phyloP scores from a whole-genome alignment of 2,888 invertebrate species.

The Latrodectus hesperus region DNA sequence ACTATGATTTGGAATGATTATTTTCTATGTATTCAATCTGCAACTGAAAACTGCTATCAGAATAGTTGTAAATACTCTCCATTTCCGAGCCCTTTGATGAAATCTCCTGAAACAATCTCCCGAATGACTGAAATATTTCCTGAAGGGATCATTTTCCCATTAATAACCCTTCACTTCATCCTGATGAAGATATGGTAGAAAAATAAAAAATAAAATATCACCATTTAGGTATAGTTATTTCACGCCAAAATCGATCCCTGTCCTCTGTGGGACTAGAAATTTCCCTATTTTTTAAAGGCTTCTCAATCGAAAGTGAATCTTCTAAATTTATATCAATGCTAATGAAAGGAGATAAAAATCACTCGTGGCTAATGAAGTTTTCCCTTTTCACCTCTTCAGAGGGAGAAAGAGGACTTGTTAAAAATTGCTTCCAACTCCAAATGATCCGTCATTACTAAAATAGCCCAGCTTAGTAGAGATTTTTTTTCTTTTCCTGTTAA shows the following conservation, averaged over 20 bases:
- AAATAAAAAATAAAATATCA: too few relatives aligned
- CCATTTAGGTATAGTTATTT: too few relatives aligned
- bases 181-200: too few relatives aligned
- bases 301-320: constrained; percentile 17
- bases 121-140: too few relatives aligned
- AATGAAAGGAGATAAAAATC: constrained; percentile 31
- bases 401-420: background rate
- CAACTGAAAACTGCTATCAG: too few relatives aligned
- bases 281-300: background rate
- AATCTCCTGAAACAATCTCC: too few relatives aligned
- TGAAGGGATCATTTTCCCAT: too few relatives aligned
- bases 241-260: background rate
- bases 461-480: background rate
- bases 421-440: background rate
- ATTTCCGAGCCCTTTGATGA: too few relatives aligned
- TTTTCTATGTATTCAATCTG: too few relatives aligned
- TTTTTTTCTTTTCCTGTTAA: background rate
- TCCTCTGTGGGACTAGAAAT: background rate
- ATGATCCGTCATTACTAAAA: background rate
- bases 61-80: too few relatives aligned
- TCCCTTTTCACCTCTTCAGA: background rate
- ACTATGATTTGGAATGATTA: too few relatives aligned
- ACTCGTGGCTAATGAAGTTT: constrained; percentile 34
- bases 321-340: constrained; percentile 39
- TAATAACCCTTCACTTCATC: too few relatives aligned